Conservation (phyloP, 2,113 vertebrate species). For the Arothron firmamentum region DNA sequence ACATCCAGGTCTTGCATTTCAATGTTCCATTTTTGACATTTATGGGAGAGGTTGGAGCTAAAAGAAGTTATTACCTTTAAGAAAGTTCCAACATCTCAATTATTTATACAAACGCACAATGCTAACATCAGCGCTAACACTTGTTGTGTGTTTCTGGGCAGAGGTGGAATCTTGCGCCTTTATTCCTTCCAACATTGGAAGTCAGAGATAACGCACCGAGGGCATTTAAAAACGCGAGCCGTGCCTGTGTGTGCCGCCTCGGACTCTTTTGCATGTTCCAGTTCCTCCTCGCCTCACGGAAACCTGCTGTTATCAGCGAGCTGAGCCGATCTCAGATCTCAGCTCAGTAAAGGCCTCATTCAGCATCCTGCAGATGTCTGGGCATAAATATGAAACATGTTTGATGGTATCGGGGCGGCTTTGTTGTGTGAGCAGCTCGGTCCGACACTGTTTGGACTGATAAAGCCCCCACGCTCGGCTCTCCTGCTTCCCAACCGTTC, state of each 20-base stretch:
- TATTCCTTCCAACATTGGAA: too few relatives aligned
- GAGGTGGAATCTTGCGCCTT: too few relatives aligned
- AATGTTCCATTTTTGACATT: too few relatives aligned
- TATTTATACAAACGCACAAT: too few relatives aligned
- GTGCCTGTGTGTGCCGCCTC: neutral
- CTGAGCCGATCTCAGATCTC: conserved; percentile 23
- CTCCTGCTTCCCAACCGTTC: too few relatives aligned
- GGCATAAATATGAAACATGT: conserved; percentile 26
- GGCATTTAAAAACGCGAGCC: conserved; percentile 2
- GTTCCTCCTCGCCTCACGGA: conserved; percentile 11
- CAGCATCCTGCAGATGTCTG: conserved; percentile 4
- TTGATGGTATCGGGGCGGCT: conserved; percentile 22
- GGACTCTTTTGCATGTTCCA: conserved; percentile 1
- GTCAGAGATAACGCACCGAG: too few relatives aligned
- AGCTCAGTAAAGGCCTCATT: conserved; percentile 12
- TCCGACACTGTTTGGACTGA: conserved; percentile 15
- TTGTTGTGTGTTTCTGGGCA: too few relatives aligned
- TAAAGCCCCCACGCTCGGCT: conserved; percentile 1
- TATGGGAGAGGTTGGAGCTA: too few relatives aligned
- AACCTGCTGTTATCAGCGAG: conserved; percentile 1
- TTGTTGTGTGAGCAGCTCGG: conserved; percentile 18
- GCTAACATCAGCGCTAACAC: too few relatives aligned
- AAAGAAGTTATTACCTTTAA: too few relatives aligned
- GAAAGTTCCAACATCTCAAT: too few relatives aligned
- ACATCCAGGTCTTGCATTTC: too few relatives aligned